Base-by-base conservation (phyloP, 35 echinoderm and acorn worm species). In the Stichopus chloronotus region DNA sequence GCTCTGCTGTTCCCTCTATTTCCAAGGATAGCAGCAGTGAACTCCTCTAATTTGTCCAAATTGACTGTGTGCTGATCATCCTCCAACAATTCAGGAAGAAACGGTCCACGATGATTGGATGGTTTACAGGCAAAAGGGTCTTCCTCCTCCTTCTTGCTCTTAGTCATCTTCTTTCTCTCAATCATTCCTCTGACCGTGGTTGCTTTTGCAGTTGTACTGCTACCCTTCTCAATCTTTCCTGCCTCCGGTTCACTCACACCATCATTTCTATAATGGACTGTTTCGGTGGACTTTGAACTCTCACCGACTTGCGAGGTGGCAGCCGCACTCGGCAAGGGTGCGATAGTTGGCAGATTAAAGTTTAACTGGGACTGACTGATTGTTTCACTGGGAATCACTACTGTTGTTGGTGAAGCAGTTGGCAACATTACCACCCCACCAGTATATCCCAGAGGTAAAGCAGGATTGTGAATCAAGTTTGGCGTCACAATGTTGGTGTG, bases 11-110 rank as follows among this genome's bases (percentile, higher is more conserved):
- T 17, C 4, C 7, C 59, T 12, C 5, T 58, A 53, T 6, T 72
- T 25, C 87, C 87, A 4, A 89, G 25, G 87, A 43, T 89, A 61
- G 5, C 52, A 21, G 17, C 14, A 6, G 87, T 14, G 57, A 89
- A 89, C 61, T 89, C 60, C 52, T 89, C 59, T 16, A 89, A n/a
- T 17, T 89, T 89, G 11, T 89, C 11, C n/a, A 71, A 12, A 61
- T 89, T 24, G 5, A 89, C 87, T 5, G 43, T 89, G 61, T 71
- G 17, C 16, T 53, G 59, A 16, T 89, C 87, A 8, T 89, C 87
- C 22, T 89, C 25, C 61, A 89, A 63, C 19, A 89, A 61, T 55
- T 71, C 57, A 53, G 87, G 57, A 8, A 89, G 61, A 55, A 83
- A 57, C 13, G 80, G 80, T 52, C 8, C 3, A 7, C 69, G 19